phyloP scores from a whole-genome alignment of 1,140 invertebrate genomes.

The Caenorhabditis elegans region DNA sequence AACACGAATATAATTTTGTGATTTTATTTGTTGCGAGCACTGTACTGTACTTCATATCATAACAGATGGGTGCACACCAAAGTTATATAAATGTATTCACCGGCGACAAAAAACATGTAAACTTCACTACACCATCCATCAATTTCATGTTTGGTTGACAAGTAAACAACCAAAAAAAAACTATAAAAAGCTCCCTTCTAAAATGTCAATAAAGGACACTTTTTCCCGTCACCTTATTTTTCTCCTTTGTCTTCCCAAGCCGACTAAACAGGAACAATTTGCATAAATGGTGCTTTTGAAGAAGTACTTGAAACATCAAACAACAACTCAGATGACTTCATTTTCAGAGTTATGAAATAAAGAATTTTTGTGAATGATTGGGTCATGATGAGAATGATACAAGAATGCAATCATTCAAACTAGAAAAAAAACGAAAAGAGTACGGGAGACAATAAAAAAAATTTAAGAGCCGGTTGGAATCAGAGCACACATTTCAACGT shows the following conservation, averaged over 20 bases:
- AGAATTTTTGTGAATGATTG: no score
- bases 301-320: neutral
- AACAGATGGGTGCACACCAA: no score
- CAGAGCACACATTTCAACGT: neutral
- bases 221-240: neutral
- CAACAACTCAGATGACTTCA: slow-evolving; percentile 25
- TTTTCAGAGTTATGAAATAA: neutral
- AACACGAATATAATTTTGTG: no score
- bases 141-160: no score
- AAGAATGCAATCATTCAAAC: neutral
- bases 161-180: no score
- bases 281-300: neutral
- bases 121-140: no score
- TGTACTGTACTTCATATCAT: no score
- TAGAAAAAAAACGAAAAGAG: neutral
- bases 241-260: neutral
- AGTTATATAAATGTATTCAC: no score
- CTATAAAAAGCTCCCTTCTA: no score
- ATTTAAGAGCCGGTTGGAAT: neutral
- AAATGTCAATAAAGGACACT: neutral
- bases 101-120: no score
- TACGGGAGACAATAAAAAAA: neutral
- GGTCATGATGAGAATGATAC: neutral
- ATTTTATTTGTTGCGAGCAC: no score
- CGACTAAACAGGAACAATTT: neutral